Conservation (phyloP, 2,113 vertebrate genomes). For the Trematomus loennbergii region DNA sequence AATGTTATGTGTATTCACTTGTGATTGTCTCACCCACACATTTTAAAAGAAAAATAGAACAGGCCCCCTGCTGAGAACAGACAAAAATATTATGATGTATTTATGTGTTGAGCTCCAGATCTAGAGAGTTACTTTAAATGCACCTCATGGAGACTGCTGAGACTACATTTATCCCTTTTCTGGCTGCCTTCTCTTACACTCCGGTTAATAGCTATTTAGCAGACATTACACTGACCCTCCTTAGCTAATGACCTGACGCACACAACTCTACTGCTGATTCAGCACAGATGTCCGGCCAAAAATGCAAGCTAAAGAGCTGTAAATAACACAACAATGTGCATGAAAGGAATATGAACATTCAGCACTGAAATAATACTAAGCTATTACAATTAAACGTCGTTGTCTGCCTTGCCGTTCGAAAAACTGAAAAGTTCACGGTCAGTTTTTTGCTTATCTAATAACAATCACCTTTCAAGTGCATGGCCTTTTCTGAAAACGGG, state of each 20-base stretch:
- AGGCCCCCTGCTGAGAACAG: not conserved
- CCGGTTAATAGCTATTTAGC: slow-evolving; percentile 64
- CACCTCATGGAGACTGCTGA: slow-evolving; percentile 21
- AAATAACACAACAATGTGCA: slow-evolving; percentile 5
- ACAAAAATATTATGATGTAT: not conserved
- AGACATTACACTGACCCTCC: slow-evolving; percentile 57
- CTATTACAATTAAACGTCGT: slow-evolving; percentile 49
- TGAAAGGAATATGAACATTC: slow-evolving; percentile 12
- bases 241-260: slow-evolving; percentile 67
- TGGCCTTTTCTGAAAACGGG: slow-evolving; percentile 70
- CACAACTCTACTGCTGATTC: slow-evolving; percentile 51
- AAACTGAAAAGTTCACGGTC: slow-evolving; percentile 57
- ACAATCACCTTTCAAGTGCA: slow-evolving; percentile 72
- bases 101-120: too few species aligned
- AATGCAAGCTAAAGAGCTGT: slow-evolving; percentile 16
- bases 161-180: slow-evolving; percentile 31
- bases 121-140: slow-evolving; percentile 27
- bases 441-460: slow-evolving; percentile 72
- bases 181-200: slow-evolving; percentile 43
- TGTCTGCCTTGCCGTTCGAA: not conserved
- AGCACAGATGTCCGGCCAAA: slow-evolving; percentile 48
- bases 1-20: not conserved
- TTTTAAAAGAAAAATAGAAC: slow-evolving; percentile 12
- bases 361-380: not conserved
- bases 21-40: not conserved